Evolutionary conservation across 2,797 vertebrate species (phyloP).

Genomic region (Peromyscus nudipes): DNA sequence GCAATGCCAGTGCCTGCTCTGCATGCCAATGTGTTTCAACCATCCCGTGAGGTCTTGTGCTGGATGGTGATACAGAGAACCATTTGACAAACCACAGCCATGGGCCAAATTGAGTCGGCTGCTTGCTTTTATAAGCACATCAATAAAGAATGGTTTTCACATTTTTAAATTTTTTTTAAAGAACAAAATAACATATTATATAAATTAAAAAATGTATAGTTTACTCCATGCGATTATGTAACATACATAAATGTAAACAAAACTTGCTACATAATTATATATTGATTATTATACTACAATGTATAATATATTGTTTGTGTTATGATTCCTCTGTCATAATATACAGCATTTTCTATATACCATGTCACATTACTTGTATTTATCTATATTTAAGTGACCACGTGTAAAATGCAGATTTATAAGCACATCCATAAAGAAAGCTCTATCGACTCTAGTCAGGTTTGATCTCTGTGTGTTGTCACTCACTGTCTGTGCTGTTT

Average conservation of each 20-base stretch:
- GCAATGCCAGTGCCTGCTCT: background rate
- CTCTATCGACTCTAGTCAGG: background rate
- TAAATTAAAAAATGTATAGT: slow-evolving; percentile 29
- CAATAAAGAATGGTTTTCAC: slow-evolving; percentile 14
- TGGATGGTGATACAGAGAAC: background rate
- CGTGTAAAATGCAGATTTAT: background rate
- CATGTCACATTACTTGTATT: background rate
- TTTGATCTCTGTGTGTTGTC: background rate
- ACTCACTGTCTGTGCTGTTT: background rate
- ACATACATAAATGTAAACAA: background rate
- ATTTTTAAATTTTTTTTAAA: background rate
- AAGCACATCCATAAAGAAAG: slow-evolving; percentile 25
- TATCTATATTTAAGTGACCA: slow-evolving; percentile 4
- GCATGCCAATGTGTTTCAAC: background rate
- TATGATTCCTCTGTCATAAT: background rate
- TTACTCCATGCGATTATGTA: slow-evolving; percentile 16
- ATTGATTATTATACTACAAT: background rate
- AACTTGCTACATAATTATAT: background rate
- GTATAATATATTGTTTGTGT: background rate
- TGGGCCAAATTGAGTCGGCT: background rate
- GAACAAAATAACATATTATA: background rate
- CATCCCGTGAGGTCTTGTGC: background rate
- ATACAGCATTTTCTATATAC: background rate
- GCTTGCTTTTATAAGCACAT: background rate
- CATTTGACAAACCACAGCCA: background rate